Percentiles rank a stretch among this genome's conserved stretches.
Evolutionary conservation across 2,797 vertebrate species (phyloP).

Genomic region (Leptatherina wallacei): DNA sequence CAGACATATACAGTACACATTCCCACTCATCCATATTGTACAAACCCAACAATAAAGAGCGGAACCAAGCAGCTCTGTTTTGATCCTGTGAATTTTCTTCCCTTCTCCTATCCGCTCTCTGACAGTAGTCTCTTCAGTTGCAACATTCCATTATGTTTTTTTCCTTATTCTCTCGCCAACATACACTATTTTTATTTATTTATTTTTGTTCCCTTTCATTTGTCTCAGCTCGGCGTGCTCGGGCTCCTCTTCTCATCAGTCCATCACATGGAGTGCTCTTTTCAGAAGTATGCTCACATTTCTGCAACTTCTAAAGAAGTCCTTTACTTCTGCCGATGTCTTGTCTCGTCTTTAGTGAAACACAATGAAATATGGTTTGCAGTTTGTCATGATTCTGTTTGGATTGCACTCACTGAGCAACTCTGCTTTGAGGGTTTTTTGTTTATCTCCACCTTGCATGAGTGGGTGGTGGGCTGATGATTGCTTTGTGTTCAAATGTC

Average conservation of each 20-base stretch:
- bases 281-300: constrained; percentile 2
- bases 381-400: background rate
- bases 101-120: constrained; percentile 2
- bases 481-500: constrained; percentile 4
- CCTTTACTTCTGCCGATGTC: background rate
- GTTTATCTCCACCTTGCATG: background rate
- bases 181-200: background rate
- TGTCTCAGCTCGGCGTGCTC: background rate
- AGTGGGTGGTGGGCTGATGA: constrained; percentile 6
- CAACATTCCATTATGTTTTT: background rate
- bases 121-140: background rate
- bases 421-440: constrained; percentile 4
- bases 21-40: background rate
- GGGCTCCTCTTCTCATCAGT: background rate
- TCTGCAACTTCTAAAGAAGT: background rate
- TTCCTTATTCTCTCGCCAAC: background rate
- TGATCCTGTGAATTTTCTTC: constrained; percentile 43
- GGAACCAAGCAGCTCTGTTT: constrained; percentile 19
- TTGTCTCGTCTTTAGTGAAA: background rate
- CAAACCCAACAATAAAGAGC: too few species aligned
- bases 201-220: background rate
- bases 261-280: constrained; percentile 3
- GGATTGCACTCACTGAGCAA: background rate
- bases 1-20: background rate
- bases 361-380: background rate